Percentiles rank a stretch among this genome's conserved stretches.
These are phyloP conservation scores for Characodon lateralis DNA, from an alignment of 2,797 vertebrate species.

Conservation along the genomic window DNA sequence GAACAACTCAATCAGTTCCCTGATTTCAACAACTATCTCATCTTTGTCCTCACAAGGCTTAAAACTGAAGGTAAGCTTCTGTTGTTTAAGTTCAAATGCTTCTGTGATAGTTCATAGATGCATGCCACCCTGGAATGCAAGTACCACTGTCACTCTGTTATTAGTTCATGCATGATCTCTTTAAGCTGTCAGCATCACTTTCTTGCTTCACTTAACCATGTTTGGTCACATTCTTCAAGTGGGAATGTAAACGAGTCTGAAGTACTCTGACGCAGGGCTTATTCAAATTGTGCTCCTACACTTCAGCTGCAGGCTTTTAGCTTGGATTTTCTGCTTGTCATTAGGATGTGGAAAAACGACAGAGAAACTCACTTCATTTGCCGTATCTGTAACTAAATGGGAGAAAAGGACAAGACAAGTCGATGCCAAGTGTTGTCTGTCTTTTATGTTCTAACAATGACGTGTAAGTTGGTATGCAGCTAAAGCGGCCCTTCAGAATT, in stretches of 20 bases:
- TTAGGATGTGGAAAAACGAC: background rate
- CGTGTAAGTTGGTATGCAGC: no score
- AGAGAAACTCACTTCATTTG: background rate
- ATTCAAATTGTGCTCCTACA: background rate
- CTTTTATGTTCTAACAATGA: background rate
- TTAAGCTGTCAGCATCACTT: background rate
- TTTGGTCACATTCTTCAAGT: background rate
- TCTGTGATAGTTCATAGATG: background rate
- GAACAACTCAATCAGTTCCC: conserved; percentile 96
- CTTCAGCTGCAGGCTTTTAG: background rate
- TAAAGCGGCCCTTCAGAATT: no score
- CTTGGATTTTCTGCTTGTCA: background rate
- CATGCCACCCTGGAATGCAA: background rate
- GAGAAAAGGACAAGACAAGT: background rate
- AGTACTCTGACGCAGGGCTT: background rate
- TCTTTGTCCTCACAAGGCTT: conserved; percentile 93
- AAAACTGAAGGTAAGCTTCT: conserved; percentile 88
- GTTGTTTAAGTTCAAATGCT: background rate
- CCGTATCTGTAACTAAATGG: background rate
- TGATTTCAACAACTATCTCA: conserved; percentile 96
- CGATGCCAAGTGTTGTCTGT: background rate
- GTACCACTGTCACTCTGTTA: background rate
- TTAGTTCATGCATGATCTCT: background rate
- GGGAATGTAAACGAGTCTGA: background rate
- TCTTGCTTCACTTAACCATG: background rate